Evolutionary conservation across 2,797 vertebrate species (phyloP).

Genomic region (Cynopterus sphinx): DNA sequence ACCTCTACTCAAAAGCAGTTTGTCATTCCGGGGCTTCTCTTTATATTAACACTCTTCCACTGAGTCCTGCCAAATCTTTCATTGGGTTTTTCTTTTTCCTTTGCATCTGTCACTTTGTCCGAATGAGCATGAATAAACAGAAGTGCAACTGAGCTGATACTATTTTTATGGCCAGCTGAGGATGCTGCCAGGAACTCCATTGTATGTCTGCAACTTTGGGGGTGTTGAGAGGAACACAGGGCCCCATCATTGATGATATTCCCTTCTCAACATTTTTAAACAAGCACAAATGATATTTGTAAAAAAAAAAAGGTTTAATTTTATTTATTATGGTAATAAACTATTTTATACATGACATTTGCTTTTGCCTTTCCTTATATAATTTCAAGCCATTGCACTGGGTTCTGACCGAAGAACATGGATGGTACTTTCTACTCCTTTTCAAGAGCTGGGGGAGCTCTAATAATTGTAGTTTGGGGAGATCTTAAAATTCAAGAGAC

Average conservation of each 20-base stretch:
- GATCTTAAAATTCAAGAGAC: not conserved
- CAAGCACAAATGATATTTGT: conserved; percentile 92
- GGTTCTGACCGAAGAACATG: not conserved
- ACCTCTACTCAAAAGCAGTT: conserved; percentile 72
- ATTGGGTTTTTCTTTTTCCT: conserved; percentile 73
- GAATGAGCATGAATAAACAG: conserved; percentile 84
- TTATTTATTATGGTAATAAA: conserved; percentile 94
- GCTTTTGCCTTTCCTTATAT: conserved; percentile 68
- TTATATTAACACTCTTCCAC: conserved; percentile 75
- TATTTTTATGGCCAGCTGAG: conserved; percentile 87
- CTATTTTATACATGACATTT: conserved; percentile 90
- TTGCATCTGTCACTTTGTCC: conserved; percentile 83
- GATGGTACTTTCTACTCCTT: not conserved
- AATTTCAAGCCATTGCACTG: not conserved
- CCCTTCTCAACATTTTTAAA: conserved; percentile 88
- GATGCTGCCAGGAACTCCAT: conserved; percentile 81
- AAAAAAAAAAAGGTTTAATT: conserved; percentile 83
- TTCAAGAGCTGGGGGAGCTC: not conserved
- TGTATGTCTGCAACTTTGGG: conserved; percentile 73
- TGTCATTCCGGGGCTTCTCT: conserved; percentile 81
- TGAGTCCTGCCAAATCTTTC: conserved; percentile 78
- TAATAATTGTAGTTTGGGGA: not conserved
- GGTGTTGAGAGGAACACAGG: conserved; percentile 76
- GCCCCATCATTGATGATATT: conserved; percentile 80
- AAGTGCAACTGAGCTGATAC: conserved; percentile 79